These are phyloP conservation scores for Calliscelio sp. DNA, from an alignment of 2,888 invertebrate genomes.

Conservation along the genomic window DNA sequence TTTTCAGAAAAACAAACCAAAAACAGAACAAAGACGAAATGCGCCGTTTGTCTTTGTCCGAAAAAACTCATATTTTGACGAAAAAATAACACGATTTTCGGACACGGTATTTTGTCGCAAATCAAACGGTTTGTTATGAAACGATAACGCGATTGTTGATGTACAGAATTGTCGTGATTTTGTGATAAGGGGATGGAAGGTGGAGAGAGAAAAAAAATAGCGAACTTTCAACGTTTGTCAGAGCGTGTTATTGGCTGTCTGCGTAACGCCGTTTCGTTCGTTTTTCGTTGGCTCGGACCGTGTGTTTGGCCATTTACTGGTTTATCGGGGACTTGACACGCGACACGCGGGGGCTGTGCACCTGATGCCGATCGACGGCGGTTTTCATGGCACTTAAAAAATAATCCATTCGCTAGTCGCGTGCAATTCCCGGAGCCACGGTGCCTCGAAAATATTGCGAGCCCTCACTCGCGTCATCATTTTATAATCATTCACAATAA, in stretches of 20 bases:
- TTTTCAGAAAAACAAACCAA: slow-evolving; percentile 1
- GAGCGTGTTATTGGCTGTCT: slow-evolving; percentile 82
- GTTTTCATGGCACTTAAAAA: slow-evolving; percentile 79
- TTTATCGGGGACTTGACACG: slow-evolving; percentile 81
- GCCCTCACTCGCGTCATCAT: slow-evolving; percentile 40
- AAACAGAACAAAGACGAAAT: too few species aligned
- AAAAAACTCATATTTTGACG: not conserved
- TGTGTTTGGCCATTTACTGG: slow-evolving; percentile 79
- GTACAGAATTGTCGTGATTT: slow-evolving; percentile 60
- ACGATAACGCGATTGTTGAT: slow-evolving; percentile 67
- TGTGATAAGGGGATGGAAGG: slow-evolving; percentile 46
- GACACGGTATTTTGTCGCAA: slow-evolving; percentile 15
- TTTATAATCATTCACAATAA: slow-evolving; percentile 50
- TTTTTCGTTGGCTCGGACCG: slow-evolving; percentile 75
- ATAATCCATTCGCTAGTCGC: slow-evolving; percentile 55
- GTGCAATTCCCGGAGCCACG: slow-evolving; percentile 9
- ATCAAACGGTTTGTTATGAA: slow-evolving; percentile 48
- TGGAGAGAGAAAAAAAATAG: slow-evolving; percentile 47
- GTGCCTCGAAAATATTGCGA: slow-evolving; percentile 37
- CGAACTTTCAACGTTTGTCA: slow-evolving; percentile 74
- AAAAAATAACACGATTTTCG: slow-evolving; percentile 28
- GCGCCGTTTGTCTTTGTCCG: slow-evolving; percentile 24
- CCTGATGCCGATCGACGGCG: slow-evolving; percentile 81
- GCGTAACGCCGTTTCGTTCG: slow-evolving; percentile 76
- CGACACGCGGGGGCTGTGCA: slow-evolving; percentile 81